Conservation (phyloP, 1,140 invertebrate genomes). For the Atta cephalotes region DNA sequence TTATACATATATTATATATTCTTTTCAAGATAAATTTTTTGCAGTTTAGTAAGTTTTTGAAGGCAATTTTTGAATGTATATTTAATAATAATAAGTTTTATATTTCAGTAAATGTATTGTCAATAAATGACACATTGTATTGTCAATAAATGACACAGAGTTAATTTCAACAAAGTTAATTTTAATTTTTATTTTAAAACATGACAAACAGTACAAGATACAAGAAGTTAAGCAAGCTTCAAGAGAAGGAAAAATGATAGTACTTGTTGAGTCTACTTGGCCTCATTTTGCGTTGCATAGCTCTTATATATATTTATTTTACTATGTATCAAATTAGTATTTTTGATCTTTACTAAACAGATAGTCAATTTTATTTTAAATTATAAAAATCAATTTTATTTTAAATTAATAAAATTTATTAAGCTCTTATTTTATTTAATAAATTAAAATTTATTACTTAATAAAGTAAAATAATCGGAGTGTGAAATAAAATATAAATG, state of each 20-base stretch:
- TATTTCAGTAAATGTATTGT: not conserved
- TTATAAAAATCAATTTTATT: not conserved
- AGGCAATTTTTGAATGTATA: not conserved
- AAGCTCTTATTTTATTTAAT: not conserved
- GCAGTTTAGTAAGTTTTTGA: not conserved
- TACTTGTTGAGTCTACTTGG: conserved; percentile 47
- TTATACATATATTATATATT: not conserved
- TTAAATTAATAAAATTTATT: conserved; percentile 14
- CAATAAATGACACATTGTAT: not conserved
- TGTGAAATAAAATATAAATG: not conserved
- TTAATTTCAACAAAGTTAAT: conserved; percentile 9
- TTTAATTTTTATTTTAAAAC: conserved; percentile 38
- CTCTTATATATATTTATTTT: not conserved
- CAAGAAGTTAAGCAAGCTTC: conserved; percentile 30
- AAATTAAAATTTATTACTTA: too few species aligned
- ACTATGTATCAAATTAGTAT: not conserved
- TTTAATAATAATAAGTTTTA: not conserved
- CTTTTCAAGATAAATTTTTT: not conserved
- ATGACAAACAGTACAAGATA: conserved; percentile 5
- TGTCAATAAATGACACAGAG: not conserved
- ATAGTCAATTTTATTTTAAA: not conserved
- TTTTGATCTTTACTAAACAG: not conserved
- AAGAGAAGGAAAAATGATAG: conserved; percentile 13
- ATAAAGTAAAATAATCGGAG: not conserved
- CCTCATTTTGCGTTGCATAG: not conserved